phyloP scores from a whole-genome alignment of 1,140 invertebrate genomes.

The Nixonia krombeini region DNA sequence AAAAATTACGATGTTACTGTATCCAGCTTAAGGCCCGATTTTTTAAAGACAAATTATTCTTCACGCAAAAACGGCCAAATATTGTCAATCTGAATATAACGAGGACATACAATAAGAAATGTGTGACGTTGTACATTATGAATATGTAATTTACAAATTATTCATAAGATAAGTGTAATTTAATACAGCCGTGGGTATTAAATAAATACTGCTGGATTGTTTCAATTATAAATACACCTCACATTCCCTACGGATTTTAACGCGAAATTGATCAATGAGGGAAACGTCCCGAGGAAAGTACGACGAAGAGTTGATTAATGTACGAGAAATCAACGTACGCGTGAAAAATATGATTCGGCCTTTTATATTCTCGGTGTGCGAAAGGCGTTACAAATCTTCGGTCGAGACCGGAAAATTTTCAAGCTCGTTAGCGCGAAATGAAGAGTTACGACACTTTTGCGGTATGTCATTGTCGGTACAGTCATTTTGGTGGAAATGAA shows the following conservation, averaged over 20 bases:
- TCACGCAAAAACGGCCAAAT: slow-evolving; percentile 3
- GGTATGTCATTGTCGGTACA: too few relatives aligned
- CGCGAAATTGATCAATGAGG: neutral
- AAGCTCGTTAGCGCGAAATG: slow-evolving; percentile 12
- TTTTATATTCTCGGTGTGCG: slow-evolving; percentile 11
- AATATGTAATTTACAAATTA: slow-evolving; percentile 25
- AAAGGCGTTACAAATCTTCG: slow-evolving; percentile 10
- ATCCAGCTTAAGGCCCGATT: too few relatives aligned
- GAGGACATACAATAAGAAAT: slow-evolving; percentile 7
- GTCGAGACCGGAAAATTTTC: slow-evolving; percentile 4
- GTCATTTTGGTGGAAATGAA: slow-evolving; percentile 12
- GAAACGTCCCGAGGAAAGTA: neutral
- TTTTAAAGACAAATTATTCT: slow-evolving; percentile 9
- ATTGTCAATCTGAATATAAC: slow-evolving; percentile 4
- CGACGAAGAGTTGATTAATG: neutral
- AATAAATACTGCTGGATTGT: slow-evolving; percentile 49
- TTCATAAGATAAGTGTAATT: slow-evolving; percentile 56
- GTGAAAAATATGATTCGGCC: slow-evolving; percentile 1
- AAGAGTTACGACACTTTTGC: slow-evolving; percentile 17
- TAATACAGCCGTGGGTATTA: slow-evolving; percentile 56
- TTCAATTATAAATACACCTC: slow-evolving; percentile 2
- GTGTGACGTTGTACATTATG: slow-evolving; percentile 17
- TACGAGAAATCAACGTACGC: neutral
- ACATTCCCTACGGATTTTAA: neutral
- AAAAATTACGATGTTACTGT: too few relatives aligned